Evolutionary conservation across 1,140 invertebrate genomes (phyloP), one percentile per base, ranked within the genome.

Genomic region (Cheumatopsyche charites): DNA sequence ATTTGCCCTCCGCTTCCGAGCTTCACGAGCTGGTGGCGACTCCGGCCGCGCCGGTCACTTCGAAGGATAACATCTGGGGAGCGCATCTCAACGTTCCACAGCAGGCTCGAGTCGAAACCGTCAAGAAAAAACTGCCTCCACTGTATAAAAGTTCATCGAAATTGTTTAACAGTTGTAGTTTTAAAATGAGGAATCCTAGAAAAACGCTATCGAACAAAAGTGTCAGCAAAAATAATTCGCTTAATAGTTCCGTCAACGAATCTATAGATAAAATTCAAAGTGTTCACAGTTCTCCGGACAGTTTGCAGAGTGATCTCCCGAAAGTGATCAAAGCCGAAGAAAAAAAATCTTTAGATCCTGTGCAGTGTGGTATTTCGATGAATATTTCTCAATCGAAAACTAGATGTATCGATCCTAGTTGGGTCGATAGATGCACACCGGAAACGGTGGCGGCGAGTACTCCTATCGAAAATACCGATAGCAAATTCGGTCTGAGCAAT

Each of bases 141-240:
- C n/a, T n/a, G n/a, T n/a, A n/a, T 76, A 79, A 85, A 75, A 81
- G 90, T n/a, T 87, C 88, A 1, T 86, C 90, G 77, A 92, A 93
- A 78, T 82, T 92, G 65, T 93, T 93, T 81, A 84, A 87, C 43
- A 87, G 86, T 47, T 84, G 87, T 67, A 89, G 82, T 78, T 89
- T 92, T 80, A 85, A 86, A 21, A 89, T 92, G 78, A 82, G 91
- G 71, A 93, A 93, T 84, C 91, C 91, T 12, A 85, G 91, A 78
- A 93, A 93, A 80, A 87, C 88, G 0, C 72, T 88, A n/a, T 81
- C 85, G 2, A 45, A 55, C 6, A 81, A 78, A 72, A 74, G 5
- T 29, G 13, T 47, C 4, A 49, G 17, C 11, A 67, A 49, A n/a
- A n/a, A n/a, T n/a, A n/a, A 19, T 29, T 47, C 1, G 66, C n/a